Conservation (phyloP, 2,113 vertebrate species). For the Lamprotornis superbus region DNA sequence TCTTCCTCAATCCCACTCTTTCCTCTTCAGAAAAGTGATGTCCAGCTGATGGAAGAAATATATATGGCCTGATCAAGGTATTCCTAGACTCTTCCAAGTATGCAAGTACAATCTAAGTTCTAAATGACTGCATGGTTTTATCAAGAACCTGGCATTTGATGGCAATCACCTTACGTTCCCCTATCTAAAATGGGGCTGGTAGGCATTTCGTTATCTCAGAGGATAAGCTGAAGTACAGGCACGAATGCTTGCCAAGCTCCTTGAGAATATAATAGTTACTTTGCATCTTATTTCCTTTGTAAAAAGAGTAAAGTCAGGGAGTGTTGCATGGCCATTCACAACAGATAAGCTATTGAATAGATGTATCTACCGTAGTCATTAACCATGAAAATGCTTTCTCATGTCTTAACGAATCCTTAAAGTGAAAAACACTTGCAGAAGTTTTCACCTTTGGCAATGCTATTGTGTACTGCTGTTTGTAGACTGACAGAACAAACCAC, state of each 20-base stretch:
- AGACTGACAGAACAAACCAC: neutral
- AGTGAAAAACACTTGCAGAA: neutral
- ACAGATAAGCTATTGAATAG: slow-evolving; percentile 31
- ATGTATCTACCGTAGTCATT: neutral
- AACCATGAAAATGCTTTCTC: neutral
- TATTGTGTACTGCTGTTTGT: neutral
- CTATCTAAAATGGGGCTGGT: neutral
- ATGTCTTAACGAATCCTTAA: neutral
- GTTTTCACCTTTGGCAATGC: neutral
- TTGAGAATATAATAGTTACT: slow-evolving; percentile 34
- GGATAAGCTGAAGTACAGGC: neutral
- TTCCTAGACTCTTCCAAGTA: neutral
- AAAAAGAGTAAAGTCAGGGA: neutral
- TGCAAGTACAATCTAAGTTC: neutral
- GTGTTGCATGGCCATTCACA: neutral
- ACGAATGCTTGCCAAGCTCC: neutral
- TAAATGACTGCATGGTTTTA: neutral
- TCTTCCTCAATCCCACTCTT: neutral
- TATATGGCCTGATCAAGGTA: neutral
- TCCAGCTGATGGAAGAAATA: neutral
- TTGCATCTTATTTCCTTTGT: slow-evolving; percentile 38
- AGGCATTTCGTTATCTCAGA: neutral
- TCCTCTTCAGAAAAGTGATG: neutral
- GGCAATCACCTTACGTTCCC: neutral
- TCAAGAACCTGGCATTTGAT: neutral